A percentile compares a stretch with the other conserved stretches of the same genome.
Conservation (phyloP, 2,113 vertebrate species). For the Chascanopsetta lugubris region DNA sequence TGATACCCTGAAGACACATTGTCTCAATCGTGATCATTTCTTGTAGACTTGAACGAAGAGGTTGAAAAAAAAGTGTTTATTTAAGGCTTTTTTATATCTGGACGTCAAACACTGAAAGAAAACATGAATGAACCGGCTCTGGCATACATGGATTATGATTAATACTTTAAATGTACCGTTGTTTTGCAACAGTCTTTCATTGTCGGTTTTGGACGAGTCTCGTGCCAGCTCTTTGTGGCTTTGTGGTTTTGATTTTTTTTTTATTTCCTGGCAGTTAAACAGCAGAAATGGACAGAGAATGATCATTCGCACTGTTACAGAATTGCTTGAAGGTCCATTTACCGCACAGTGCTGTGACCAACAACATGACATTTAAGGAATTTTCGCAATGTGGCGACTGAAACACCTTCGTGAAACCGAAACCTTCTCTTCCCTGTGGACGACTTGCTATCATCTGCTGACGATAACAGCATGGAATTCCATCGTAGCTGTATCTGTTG, state of each 20-base stretch:
- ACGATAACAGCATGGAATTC: not conserved
- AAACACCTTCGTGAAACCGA: not conserved
- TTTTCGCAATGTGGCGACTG: not conserved
- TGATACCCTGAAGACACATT: slow-evolving; percentile 44
- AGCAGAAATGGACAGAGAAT: slow-evolving; percentile 12
- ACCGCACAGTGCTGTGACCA: slow-evolving; percentile 1
- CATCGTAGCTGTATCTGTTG: not conserved
- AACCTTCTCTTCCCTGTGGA: too few species aligned
- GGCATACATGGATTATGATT: not conserved
- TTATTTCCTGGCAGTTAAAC: not conserved
- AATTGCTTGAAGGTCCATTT: slow-evolving; percentile 16
- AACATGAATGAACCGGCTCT: slow-evolving; percentile 16
- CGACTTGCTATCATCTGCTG: too few species aligned
- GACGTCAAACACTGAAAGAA: not conserved
- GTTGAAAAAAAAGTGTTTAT: slow-evolving; percentile 15
- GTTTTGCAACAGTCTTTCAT: not conserved
- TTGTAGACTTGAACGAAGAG: slow-evolving; percentile 25
- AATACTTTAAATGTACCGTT: not conserved
- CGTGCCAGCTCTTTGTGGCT: slow-evolving; percentile 23
- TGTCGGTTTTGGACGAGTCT: slow-evolving; percentile 12
- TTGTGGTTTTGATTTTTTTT: slow-evolving; percentile 1
- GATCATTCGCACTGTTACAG: slow-evolving; percentile 1
- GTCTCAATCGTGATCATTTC: slow-evolving; percentile 22
- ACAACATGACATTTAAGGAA: slow-evolving; percentile 23
- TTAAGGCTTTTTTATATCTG: slow-evolving; percentile 24